phyloP scores from a whole-genome alignment of 2,113 vertebrate genomes.

The Campylorhamphus procurvoides region DNA sequence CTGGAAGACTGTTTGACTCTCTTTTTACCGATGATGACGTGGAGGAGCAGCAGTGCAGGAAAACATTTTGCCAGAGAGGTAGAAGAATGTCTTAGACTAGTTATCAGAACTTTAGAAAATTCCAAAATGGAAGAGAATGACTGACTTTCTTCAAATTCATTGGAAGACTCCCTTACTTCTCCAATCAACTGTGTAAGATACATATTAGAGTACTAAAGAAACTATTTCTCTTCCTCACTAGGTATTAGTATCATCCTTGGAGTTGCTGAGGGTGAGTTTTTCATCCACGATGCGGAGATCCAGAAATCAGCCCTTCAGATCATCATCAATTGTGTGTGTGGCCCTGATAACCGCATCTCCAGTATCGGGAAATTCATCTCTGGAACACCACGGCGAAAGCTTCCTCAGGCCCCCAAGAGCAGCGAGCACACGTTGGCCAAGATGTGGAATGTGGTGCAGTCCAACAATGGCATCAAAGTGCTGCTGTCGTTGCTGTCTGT shows the following conservation, averaged over 20 bases:
- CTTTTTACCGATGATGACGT: neutral
- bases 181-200: neutral
- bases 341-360: conserved; percentile 94
- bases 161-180: neutral
- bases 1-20: neutral
- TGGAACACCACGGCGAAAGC: conserved; percentile 89
- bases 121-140: neutral
- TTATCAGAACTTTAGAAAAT: neutral
- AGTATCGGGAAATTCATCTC: conserved; percentile 97
- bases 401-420: conserved; percentile 87
- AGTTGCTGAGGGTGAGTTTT: conserved; percentile 97
- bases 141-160: neutral
- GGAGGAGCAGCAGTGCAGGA: neutral
- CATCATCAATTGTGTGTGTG: conserved; percentile 96
- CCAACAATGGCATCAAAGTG: conserved; percentile 99
- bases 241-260: conserved; percentile 98
- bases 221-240: conserved; percentile 41
- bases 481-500: conserved; percentile 92
- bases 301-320: conserved; percentile 99
- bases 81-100: neutral
- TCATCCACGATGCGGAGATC: conserved; percentile 97
- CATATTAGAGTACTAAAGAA: neutral
- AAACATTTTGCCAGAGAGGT: neutral
- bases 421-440: conserved; percentile 92
- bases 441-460: conserved; percentile 99